Evolutionary conservation across 1,140 invertebrate genomes (phyloP).

Genomic region (Drosophila nikananu): DNA sequence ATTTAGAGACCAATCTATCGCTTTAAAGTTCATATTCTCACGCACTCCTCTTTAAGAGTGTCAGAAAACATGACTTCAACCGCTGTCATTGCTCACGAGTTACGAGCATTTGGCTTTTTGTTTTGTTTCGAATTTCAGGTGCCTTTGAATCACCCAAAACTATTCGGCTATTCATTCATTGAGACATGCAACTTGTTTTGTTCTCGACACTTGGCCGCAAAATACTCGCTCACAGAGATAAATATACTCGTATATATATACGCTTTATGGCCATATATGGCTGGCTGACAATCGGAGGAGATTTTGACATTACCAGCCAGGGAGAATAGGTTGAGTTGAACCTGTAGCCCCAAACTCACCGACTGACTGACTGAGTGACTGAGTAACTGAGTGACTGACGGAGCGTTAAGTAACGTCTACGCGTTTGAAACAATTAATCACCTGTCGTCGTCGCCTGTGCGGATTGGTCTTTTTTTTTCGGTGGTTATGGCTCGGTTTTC

Average conservation of each 20-base stretch:
- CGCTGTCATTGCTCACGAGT: constrained; percentile 78
- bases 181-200: constrained; percentile 78
- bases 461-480: constrained; percentile 61
- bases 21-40: background rate
- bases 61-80: constrained; percentile 72
- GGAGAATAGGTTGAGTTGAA: constrained; percentile 43
- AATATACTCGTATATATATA: constrained; percentile 15
- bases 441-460: constrained; percentile 73
- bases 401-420: constrained; percentile 82
- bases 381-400: constrained; percentile 47
- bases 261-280: constrained; percentile 60
- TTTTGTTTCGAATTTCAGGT: constrained; percentile 81
- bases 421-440: constrained; percentile 80
- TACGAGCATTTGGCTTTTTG: constrained; percentile 61
- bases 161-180: constrained; percentile 78
- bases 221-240: constrained; percentile 4
- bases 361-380: constrained; percentile 6
- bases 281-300: constrained; percentile 43
- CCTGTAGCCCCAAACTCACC: constrained; percentile 37
- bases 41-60: constrained; percentile 13
- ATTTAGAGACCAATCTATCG: background rate
- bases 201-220: constrained; percentile 71
- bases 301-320: constrained; percentile 75
- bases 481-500: constrained; percentile 27
- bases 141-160: constrained; percentile 75